phyloP scores from a whole-genome alignment of 2,113 vertebrate species.

The Garra rufa region DNA sequence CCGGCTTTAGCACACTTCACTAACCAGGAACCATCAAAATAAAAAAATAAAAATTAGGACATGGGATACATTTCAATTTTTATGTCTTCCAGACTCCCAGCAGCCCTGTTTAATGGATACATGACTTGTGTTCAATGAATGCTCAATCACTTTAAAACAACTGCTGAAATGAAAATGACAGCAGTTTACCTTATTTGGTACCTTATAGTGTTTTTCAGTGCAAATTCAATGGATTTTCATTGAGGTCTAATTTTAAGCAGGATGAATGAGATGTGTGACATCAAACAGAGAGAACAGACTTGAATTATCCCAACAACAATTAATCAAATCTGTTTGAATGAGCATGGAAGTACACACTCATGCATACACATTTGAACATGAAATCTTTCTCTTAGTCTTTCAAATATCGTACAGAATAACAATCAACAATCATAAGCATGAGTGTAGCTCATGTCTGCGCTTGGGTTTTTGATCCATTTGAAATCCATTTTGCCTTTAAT shows the following conservation, averaged over 20 bases:
- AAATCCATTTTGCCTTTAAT: too few relatives aligned
- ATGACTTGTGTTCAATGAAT: constrained; percentile 54
- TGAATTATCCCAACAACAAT: neutral
- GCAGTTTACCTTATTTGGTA: neutral
- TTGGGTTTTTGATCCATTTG: neutral
- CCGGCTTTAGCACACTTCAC: constrained; percentile 49
- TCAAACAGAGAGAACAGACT: neutral
- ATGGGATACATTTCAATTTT: constrained; percentile 70
- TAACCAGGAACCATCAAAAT: constrained; percentile 62
- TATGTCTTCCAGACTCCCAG: constrained; percentile 63
- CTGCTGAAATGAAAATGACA: neutral
- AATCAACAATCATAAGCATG: neutral
- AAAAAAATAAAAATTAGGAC: constrained; percentile 53
- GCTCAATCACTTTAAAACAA: constrained; percentile 71
- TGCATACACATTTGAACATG: neutral
- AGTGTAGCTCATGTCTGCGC: neutral
- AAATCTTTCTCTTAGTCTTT: neutral
- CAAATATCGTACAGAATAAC: neutral
- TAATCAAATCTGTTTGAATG: neutral
- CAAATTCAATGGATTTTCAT: neutral
- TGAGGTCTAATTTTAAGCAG: neutral
- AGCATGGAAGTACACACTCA: neutral
- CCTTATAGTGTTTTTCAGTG: neutral
- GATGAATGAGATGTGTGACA: neutral
- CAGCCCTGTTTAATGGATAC: neutral